A percentile compares a stretch with the other conserved stretches of the same genome.
Conservation (phyloP, 1,140 invertebrate genomes). For the Diuraphis noxia region DNA sequence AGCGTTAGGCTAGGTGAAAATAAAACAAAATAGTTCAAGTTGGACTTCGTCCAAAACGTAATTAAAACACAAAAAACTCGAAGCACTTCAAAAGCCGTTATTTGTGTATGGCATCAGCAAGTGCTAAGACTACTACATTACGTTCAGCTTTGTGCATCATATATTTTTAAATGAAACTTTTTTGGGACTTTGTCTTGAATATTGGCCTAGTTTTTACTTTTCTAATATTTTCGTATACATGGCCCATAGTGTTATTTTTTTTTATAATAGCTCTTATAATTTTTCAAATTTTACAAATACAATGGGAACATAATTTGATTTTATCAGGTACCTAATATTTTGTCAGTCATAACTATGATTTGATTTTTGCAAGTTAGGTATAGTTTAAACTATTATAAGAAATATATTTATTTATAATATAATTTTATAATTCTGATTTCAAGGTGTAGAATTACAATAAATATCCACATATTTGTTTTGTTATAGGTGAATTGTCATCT, state of each 20-base stretch:
- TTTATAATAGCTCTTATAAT: neutral
- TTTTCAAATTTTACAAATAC: conserved; percentile 1
- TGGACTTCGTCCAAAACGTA: conserved; percentile 39
- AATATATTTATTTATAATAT: neutral
- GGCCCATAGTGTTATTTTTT: neutral
- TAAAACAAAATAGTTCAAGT: conserved; percentile 3
- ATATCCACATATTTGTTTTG: conserved; percentile 49
- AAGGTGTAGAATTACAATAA: neutral
- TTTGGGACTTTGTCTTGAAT: neutral
- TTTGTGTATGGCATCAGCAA: conserved; percentile 1
- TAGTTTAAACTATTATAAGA: neutral
- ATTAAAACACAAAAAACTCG: conserved; percentile 27
- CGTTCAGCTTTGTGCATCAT: neutral
- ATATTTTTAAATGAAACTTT: conserved; percentile 22
- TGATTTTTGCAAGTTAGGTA: neutral
- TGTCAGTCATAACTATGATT: neutral
- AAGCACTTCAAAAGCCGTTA: conserved; percentile 41
- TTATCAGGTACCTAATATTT: neutral
- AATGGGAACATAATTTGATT: neutral
- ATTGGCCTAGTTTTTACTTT: neutral
- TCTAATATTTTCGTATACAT: neutral
- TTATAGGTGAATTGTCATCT: conserved; percentile 69
- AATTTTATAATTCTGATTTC: neutral
- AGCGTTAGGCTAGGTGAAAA: conserved; percentile 32
- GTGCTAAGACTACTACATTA: conserved; percentile 6